Evolutionary conservation across 2,797 vertebrate genomes (phyloP), one percentile per base, ranked within the genome.

Genomic region (Mormyrops boulengeri): DNA sequence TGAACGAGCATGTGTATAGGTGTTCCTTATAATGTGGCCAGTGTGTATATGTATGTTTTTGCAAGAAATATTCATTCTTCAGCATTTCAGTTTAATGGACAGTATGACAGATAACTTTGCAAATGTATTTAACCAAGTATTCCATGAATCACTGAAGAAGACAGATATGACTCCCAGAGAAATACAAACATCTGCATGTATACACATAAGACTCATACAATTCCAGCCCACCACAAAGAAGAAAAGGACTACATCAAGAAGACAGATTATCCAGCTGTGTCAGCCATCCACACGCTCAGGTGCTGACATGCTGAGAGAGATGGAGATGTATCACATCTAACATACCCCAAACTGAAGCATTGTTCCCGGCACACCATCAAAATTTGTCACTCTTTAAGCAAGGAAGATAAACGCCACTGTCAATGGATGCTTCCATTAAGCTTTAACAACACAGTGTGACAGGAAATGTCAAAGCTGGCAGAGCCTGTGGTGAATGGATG

Each of bases 401-500:
- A 49, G 80, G 38, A 84, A 49, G 80, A 49, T 44, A 84, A 84
- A 84, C 1, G 8, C 9, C 19, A 84, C 80, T 84, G 80, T 19
- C 17, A 44, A 84, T 84, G 6, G 38, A 49, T 22, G 44, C 44
- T 84, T 49, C 80, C 80, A 49, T 22, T 44, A 49, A 22, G 8
- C 44, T 26, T 44, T 84, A 49, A 84, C 80, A 84, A 47, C 19
- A 84, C 41, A 44, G 17, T 84, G 38, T 49, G 44, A 19, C 7
- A 49, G 80, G 80, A 84, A 84, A 84, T 44, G 80, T 84, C 80
- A 47, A 84, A n/a, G 41, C 41, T n/a, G 80, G n/a, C 80, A 44
- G 80, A 44, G 6, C 80, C 44, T 84, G 80, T 84, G 44, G 44
- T 44, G 44, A 84, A 49, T 19, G 44, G n/a, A 84, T 47, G 38